Evolutionary conservation across 2,797 vertebrate genomes (phyloP), one percentile per base, ranked within the genome.

Genomic region (Cirrhinus mrigala): DNA sequence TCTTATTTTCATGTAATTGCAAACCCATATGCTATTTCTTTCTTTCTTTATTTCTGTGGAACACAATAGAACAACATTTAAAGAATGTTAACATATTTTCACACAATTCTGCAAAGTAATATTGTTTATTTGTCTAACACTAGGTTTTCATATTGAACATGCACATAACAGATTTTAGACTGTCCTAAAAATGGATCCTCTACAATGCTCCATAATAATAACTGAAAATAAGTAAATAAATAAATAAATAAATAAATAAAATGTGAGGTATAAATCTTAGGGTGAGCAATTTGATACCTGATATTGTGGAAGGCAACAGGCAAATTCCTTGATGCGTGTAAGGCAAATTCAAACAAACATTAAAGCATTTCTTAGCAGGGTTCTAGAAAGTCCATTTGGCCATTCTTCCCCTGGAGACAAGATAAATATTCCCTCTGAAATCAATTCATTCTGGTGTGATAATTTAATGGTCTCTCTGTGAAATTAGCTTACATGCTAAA

Each of bases 401-500:
- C n/a, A 24, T 16, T 48, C 24, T 27, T 50, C 15, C 27, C 24
- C 8, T 73, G 12, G 40, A 46, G 20, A 14, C 22, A 22, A 22
- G 37, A 20, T 1, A 33, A 44, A 70, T 14, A 12, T 70, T 70
- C 4, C 20, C 37, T 70, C 18, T 6, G 20, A 40, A 70, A 70
- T 22, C 1, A 6, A 33, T 66, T 66, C 27, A 20, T 16, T 68
- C 29, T 37, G 20, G 10, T 70, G 20, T 40, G 3, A 70, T 40
- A 40, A 44, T 44, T 44, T 37, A 70, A 22, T n/a, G 37, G 37
- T n/a, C 10, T 68, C 80, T 82, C 14, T 70, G 44, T 73, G 52
- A 46, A 82, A 46, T 20, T 48, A 82, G 69, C 81, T 71, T 29
- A 24, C 24, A 82, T 73, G 37, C n/a, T 75, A 74, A 50, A 29